A percentile compares a stretch with the other conserved stretches of the same genome.
Evolutionary conservation across 2,888 invertebrate genomes (phyloP).

Genomic region (Sylvicola fuscatus): DNA sequence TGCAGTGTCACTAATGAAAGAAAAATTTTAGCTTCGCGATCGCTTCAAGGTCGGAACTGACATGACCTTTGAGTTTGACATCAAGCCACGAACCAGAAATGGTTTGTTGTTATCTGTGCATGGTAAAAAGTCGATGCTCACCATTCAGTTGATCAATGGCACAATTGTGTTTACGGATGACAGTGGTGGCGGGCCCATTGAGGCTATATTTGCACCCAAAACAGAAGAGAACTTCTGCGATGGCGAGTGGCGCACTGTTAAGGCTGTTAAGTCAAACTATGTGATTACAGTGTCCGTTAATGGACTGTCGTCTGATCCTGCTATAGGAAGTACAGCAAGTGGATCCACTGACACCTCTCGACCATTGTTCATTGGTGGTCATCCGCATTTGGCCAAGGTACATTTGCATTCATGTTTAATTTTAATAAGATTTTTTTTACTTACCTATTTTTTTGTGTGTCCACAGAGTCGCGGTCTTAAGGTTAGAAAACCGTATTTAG

Average conservation of each 20-base stretch:
- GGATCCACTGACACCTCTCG: slow-evolving; percentile 60
- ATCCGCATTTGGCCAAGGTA: slow-evolving; percentile 32
- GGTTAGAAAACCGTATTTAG: slow-evolving; percentile 51
- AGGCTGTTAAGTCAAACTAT: slow-evolving; percentile 77
- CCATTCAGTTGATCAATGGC: slow-evolving; percentile 76
- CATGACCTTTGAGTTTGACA: slow-evolving; percentile 62
- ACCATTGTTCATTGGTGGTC: slow-evolving; percentile 81
- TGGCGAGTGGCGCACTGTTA: slow-evolving; percentile 78
- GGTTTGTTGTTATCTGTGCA: slow-evolving; percentile 77
- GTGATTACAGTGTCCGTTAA: slow-evolving; percentile 76
- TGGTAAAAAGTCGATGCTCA: slow-evolving; percentile 60
- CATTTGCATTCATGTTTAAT: not conserved
- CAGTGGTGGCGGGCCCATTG: slow-evolving; percentile 61
- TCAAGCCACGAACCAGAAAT: slow-evolving; percentile 64
- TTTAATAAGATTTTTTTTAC: too few relatives aligned
- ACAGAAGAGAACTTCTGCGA: slow-evolving; percentile 64
- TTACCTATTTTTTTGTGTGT: too few relatives aligned
- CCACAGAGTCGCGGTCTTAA: slow-evolving; percentile 39
- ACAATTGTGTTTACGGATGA: slow-evolving; percentile 61
- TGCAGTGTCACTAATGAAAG: too few relatives aligned
- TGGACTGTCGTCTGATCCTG: slow-evolving; percentile 50
- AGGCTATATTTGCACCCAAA: slow-evolving; percentile 46
- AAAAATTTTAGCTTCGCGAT: slow-evolving; percentile 36
- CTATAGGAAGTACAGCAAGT: slow-evolving; percentile 40
- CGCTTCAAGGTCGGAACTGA: slow-evolving; percentile 59